These are phyloP conservation scores for Syngnathus acus DNA, from an alignment of 2,797 vertebrate genomes.

Conservation along the genomic window DNA sequence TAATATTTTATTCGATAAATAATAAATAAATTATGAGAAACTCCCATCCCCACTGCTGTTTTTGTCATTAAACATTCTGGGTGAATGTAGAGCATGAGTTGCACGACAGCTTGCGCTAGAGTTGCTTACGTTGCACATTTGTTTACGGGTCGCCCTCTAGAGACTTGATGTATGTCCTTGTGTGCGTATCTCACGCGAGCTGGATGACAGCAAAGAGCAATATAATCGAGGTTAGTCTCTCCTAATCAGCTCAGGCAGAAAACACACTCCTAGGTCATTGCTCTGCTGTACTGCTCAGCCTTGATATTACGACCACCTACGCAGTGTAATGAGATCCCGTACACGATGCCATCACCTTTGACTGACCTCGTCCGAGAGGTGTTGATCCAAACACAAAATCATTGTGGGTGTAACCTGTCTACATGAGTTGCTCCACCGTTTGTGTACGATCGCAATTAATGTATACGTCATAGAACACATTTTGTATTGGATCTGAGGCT, in stretches of 20 bases:
- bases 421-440: no score
- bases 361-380: neutral
- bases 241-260: neutral
- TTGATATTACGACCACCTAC: neutral
- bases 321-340: neutral
- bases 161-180: neutral
- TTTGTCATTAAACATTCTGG: neutral
- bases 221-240: neutral
- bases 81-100: neutral
- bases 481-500: no score
- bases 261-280: neutral
- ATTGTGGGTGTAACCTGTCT: no score
- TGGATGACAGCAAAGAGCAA: neutral
- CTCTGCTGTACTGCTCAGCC: neutral
- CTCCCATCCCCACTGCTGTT: neutral
- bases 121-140: constrained; percentile 4
- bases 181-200: neutral
- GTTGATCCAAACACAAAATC: neutral
- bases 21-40: neutral
- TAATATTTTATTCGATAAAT: no score
- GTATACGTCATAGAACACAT: no score
- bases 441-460: no score
- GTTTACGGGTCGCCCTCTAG: neutral
- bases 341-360: neutral
- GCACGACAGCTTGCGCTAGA: neutral